A percentile compares a stretch with the other conserved stretches of the same genome.
phyloP scores from a whole-genome alignment of 1,140 invertebrate genomes.

The Drosophila saltans region DNA sequence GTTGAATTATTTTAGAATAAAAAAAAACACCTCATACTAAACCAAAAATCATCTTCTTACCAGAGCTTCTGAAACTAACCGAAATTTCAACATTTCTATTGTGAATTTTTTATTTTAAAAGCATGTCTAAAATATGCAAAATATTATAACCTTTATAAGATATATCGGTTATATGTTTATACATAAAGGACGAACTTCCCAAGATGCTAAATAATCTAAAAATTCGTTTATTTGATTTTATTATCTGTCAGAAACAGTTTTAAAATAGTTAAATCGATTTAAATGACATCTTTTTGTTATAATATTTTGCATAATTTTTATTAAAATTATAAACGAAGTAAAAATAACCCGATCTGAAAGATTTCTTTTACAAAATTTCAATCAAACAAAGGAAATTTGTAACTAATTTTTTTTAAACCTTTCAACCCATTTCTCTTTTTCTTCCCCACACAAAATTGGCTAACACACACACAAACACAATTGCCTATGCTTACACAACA shows the following conservation, averaged over 20 bases:
- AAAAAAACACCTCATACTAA: not conserved
- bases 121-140: not conserved
- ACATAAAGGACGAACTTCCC: too few relatives aligned
- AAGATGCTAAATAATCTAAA: too few relatives aligned
- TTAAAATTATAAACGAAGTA: too few relatives aligned
- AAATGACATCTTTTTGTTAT: too few relatives aligned
- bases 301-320: too few relatives aligned
- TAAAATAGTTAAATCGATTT: too few relatives aligned
- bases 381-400: slow-evolving; percentile 37
- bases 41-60: not conserved
- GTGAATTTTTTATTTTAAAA: not conserved
- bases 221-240: too few relatives aligned
- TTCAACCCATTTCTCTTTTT: slow-evolving; percentile 47
- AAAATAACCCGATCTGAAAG: too few relatives aligned
- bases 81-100: slow-evolving; percentile 1
- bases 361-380: too few relatives aligned
- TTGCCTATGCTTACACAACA: slow-evolving; percentile 28
- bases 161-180: too few relatives aligned
- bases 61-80: not conserved
- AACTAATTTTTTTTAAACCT: slow-evolving; percentile 59
- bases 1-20: not conserved
- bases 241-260: too few relatives aligned
- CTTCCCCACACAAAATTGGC: slow-evolving; percentile 34
- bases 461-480: slow-evolving; percentile 21
- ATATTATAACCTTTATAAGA: not conserved